Conservation (phyloP, 2,888 invertebrate genomes). For the Stenoptilia bipunctidactyla region DNA sequence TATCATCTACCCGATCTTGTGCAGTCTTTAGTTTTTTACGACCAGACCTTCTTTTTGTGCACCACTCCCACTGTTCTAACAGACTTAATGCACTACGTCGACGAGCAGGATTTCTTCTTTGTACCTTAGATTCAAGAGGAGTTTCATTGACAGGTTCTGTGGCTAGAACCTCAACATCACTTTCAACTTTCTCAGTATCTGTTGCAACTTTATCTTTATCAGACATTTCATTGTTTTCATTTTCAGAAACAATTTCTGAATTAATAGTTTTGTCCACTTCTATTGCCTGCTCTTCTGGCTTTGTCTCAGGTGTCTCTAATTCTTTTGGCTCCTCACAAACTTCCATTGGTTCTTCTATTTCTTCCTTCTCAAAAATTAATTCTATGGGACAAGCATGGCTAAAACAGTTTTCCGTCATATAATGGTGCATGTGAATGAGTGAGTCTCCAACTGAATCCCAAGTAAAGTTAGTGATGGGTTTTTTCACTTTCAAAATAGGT, state of each 20-base stretch:
- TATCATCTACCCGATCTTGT: slow-evolving; percentile 72
- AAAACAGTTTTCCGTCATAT: slow-evolving; percentile 72
- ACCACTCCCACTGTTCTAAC: slow-evolving; percentile 85
- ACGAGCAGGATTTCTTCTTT: slow-evolving; percentile 66
- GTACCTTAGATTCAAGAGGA: slow-evolving; percentile 42
- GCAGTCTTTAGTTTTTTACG: slow-evolving; percentile 65
- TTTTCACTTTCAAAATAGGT: slow-evolving; percentile 69
- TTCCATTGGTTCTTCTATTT: slow-evolving; percentile 34
- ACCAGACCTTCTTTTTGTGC: slow-evolving; percentile 68
- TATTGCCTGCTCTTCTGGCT: slow-evolving; percentile 21
- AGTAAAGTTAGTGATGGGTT: slow-evolving; percentile 68
- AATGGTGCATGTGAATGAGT: slow-evolving; percentile 74
- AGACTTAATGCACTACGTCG: slow-evolving; percentile 80
- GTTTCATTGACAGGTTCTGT: slow-evolving; percentile 26
- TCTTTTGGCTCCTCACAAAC: slow-evolving; percentile 44
- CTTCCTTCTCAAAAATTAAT: slow-evolving; percentile 41
- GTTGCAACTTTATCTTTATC: slow-evolving; percentile 51
- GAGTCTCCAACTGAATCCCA: slow-evolving; percentile 79
- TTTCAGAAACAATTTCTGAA: slow-evolving; percentile 39
- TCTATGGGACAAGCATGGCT: slow-evolving; percentile 64
- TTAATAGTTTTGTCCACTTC: not conserved
- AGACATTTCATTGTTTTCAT: slow-evolving; percentile 51
- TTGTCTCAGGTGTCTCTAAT: slow-evolving; percentile 29
- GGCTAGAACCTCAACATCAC: slow-evolving; percentile 39
- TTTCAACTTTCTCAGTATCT: slow-evolving; percentile 44